Percentiles rank a stretch among this genome's conserved stretches.
phyloP scores from a whole-genome alignment of 1,140 invertebrate genomes.

The Oedothorax gibbosus region DNA sequence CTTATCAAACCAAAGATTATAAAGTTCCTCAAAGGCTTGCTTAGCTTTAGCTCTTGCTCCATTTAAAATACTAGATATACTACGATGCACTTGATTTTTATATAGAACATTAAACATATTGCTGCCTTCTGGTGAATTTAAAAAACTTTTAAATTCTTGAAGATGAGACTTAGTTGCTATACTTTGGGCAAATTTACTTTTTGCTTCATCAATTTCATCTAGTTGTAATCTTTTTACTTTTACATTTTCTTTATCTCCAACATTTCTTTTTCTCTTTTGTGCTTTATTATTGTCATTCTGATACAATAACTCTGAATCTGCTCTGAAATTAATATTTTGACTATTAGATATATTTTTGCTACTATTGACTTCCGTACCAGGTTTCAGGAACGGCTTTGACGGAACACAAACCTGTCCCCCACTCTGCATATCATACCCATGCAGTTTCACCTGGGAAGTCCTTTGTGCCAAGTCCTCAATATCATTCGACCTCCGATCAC shows the following conservation, averaged over 20 bases:
- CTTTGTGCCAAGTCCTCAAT: constrained; percentile 35
- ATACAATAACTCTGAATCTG: constrained; percentile 10
- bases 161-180: constrained; percentile 16
- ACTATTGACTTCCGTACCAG: constrained; percentile 78
- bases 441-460: constrained; percentile 26
- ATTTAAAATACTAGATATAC: neutral
- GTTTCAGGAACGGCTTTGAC: constrained; percentile 64
- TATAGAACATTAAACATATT: constrained; percentile 43
- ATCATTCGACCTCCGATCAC: constrained; percentile 26
- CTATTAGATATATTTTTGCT: no score
- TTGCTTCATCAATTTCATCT: constrained; percentile 18
- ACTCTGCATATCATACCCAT: constrained; percentile 33
- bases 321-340: no score
- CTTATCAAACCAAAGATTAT: no score
- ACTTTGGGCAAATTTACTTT: constrained; percentile 35
- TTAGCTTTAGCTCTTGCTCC: no score
- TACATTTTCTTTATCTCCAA: constrained; percentile 3
- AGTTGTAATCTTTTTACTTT: constrained; percentile 25
- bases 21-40: no score
- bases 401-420: neutral
- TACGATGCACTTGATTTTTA: constrained; percentile 28
- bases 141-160: constrained; percentile 13
- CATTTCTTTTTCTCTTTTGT: constrained; percentile 16
- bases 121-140: constrained; percentile 26
- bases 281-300: constrained; percentile 13